Base-by-base conservation (phyloP, 1,140 invertebrate species). In the Drosophila obscura region DNA sequence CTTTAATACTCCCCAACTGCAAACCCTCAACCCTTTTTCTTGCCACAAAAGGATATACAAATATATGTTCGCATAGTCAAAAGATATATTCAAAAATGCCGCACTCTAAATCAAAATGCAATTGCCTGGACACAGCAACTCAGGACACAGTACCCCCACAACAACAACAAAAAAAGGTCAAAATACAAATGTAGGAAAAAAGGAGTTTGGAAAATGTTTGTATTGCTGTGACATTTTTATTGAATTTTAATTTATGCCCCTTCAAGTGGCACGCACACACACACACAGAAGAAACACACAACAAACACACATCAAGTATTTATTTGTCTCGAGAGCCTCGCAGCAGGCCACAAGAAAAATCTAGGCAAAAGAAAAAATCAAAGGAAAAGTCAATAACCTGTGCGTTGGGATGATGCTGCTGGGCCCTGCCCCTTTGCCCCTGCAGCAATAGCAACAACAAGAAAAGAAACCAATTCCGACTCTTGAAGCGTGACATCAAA, bases 221-320 rank as follows among this genome's bases (percentile, higher is more conserved):
- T 51, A 45, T 44, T 85, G 82, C 82, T 85, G 55, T 85, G 82
- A 85, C 82, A 87, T 87, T 87, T 87, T 87, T 87, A 87, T 87
- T 87, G 82, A 87, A 87, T 72, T 87, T 87, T 82, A 87, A 87
- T 87, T 87, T 87, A 87, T 88, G 53, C 83, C 76, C 43, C 55
- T 64, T 66, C 73, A 56, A 85, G 58, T 64, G 52, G n/a, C 39
- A 43, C 52, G 53, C 50, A 63, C 39, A 52, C 55, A 16, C 55
- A 16, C 16, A 16, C 19, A 19, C 19, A 19, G 26, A 79, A 55
- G 55, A 74, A 55, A 72, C 24, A 63, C 39, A 67, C 48, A 62
- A 55, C 56, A 45, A 62, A 59, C 59, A 58, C 45, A 57, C 55
- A 49, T 75, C 59, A 57, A 74, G 61, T 59, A 80, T 79, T 64